These are phyloP conservation scores for Euwallacea fornicatus DNA, from an alignment of 1,140 invertebrate species.

Conservation along the genomic window DNA sequence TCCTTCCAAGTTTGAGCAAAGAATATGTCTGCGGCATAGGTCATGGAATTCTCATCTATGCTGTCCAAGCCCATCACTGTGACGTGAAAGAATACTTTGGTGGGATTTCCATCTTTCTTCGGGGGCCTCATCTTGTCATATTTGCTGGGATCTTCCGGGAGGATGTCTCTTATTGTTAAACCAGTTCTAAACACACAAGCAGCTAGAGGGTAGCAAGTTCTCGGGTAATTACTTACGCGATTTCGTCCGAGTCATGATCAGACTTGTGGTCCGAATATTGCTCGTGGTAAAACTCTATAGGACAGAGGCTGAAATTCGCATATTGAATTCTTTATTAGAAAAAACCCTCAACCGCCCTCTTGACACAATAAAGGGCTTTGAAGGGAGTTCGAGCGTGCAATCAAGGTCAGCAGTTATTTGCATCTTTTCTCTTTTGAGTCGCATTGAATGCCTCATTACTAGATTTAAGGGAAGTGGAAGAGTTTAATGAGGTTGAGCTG, in stretches of 20 bases:
- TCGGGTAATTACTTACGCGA: slow-evolving; percentile 33
- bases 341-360: slow-evolving; percentile 4
- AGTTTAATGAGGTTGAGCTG: slow-evolving; percentile 5
- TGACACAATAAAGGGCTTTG: slow-evolving; percentile 19
- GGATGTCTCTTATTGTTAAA: slow-evolving; percentile 77
- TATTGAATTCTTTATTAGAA: slow-evolving; percentile 13
- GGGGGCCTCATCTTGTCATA: slow-evolving; percentile 91
- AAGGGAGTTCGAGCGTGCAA: slow-evolving; percentile 12
- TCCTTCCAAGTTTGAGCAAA: slow-evolving; percentile 92
- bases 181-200: slow-evolving; percentile 61
- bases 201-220: not conserved
- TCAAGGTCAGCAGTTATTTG: slow-evolving; percentile 14
- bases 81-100: slow-evolving; percentile 86
- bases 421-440: slow-evolving; percentile 7
- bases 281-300: slow-evolving; percentile 45
- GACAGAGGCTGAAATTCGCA: slow-evolving; percentile 43
- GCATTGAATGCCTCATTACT: slow-evolving; percentile 18
- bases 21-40: slow-evolving; percentile 88
- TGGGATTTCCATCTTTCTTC: slow-evolving; percentile 83
- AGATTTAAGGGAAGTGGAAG: slow-evolving; percentile 11
- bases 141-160: slow-evolving; percentile 80
- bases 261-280: slow-evolving; percentile 42
- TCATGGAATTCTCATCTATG: slow-evolving; percentile 92
- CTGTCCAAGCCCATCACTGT: slow-evolving; percentile 92
- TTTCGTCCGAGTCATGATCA: slow-evolving; percentile 41